These are phyloP conservation scores for Orchesella flavescens DNA, from an alignment of 2,888 invertebrate species.

Conservation along the genomic window DNA sequence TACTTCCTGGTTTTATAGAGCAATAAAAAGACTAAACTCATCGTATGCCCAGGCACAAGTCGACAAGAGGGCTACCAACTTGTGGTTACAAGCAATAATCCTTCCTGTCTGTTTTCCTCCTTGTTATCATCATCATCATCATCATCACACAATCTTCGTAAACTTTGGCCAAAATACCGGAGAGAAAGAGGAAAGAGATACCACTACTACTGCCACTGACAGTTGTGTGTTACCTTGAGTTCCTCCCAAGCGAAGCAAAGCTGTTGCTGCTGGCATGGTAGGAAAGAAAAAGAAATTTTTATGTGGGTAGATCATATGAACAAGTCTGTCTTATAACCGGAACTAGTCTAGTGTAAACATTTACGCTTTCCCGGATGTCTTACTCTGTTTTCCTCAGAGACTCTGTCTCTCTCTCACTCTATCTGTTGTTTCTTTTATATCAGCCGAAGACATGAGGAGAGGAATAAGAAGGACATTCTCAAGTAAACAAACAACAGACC, in stretches of 20 bases:
- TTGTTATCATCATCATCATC: slow-evolving; percentile 50
- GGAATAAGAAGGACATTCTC: slow-evolving; percentile 15
- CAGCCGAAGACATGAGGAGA: background rate
- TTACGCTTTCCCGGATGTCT: slow-evolving; percentile 16
- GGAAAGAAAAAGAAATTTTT: background rate
- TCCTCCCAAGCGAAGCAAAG: slow-evolving; percentile 15
- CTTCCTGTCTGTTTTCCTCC: slow-evolving; percentile 53
- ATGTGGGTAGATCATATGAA: too few relatives aligned
- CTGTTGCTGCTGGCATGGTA: slow-evolving; percentile 33
- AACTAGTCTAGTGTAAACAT: background rate
- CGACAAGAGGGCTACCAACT: slow-evolving; percentile 34
- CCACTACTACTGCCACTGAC: slow-evolving; percentile 19
- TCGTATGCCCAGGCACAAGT: slow-evolving; percentile 8
- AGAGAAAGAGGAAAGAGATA: slow-evolving; percentile 17
- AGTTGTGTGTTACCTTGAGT: slow-evolving; percentile 28
- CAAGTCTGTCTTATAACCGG: background rate
- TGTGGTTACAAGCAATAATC: slow-evolving; percentile 57
- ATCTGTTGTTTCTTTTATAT: background rate
- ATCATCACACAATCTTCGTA: slow-evolving; percentile 46
- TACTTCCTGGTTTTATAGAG: slow-evolving; percentile 30
- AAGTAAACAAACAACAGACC: slow-evolving; percentile 49
- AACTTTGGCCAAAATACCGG: slow-evolving; percentile 9
- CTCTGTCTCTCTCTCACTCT: slow-evolving; percentile 28
- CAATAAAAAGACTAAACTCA: slow-evolving; percentile 5
- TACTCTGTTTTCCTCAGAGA: slow-evolving; percentile 18